Evolutionary conservation across 2,888 invertebrate species (phyloP), one percentile per base, ranked within the genome.

Genomic region (Meliscaeva auricollis): DNA sequence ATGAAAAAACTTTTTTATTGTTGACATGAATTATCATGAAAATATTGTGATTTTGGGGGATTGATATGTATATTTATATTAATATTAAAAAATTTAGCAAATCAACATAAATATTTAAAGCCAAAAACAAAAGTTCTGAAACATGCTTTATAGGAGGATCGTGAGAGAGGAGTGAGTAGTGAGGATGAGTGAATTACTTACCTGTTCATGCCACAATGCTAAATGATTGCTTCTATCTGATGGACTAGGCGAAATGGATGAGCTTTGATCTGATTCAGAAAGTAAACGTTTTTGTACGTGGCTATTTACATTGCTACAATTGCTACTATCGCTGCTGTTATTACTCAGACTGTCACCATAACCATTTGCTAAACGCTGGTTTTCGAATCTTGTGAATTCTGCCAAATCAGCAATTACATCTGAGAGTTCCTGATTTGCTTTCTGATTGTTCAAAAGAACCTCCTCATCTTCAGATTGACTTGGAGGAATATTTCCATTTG

Each of bases 161-260:
- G n/a, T n/a, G n/a, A n/a, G n/a, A n/a, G n/a, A n/a, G n/a, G n/a
- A 73, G 17, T 20, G 35, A 60, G 54, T n/a, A 32, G 64, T 66
- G 66, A 38, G 17, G 32, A 17, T 64, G 60, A 66, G 46, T 26
- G 62, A 56, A 44, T 8, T 50, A 80, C 88, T 87, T 88, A 89
- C 89, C 89, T 89, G 89, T 72, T 89, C 88, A 83, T 87, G 87
- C 89, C 89, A 89, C 22, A 88, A 82, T 68, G 81, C 75, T 77
- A 81, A 30, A 50, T 87, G 83, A 87, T 88, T 88, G 77, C 89
- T 89, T 87, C 88, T 80, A 74, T 89, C 89, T 58, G 89, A 89
- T 80, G 88, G 76, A 87, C 89, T 88, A 72, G 89, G 88, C 76
- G 89, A 88, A 66, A 89, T 88, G 44, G 89, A 89, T 87, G 88